Evolutionary conservation across 2,888 invertebrate genomes (phyloP), one percentile per base, ranked within the genome.

Genomic region (Melinaea menophilus): DNA sequence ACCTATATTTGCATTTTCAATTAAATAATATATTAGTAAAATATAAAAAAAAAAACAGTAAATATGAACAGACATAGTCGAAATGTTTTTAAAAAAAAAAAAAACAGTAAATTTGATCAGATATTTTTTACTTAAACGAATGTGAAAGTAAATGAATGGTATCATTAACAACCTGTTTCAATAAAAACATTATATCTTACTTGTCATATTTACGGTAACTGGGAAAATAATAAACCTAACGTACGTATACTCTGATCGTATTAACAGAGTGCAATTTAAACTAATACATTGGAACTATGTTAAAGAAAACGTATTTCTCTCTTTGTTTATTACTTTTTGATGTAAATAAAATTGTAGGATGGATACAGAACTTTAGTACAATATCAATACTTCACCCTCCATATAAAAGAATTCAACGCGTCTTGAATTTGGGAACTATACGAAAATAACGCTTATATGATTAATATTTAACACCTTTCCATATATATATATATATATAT

Each of bases 391-490:
- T 37, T 61, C 13, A 47, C 22, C 12, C n/a, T 34, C 47, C 55
- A 65, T 62, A 65, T 47, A 70, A 69, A 70, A 69, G 69, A 67
- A 41, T 60, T 68, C 66, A 69, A 70, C 65, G 64, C 67, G 57
- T 11, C 31, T 31, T 46, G 7, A 34, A 31, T 22, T 31, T 41
- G 31, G n/a, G 11, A 59, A 4, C 9, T 7, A 35, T 12, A 12
- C n/a, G n/a, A 22, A 48, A 58, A 58, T 12, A 2, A 22, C 35
- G 31, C 13, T 46, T 46, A n/a, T n/a, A 12, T 46, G n/a, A 11
- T 1, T n/a, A 46, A 46, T 46, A 46, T 11, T 46, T n/a, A 22
- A 22, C 22, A 22, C 22, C 22, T 22, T 22, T 22, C 22, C n/a
- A n/a, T n/a, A n/a, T n/a, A n/a, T 35, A 35, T 35, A 35, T 35